Evolutionary conservation across 2,888 invertebrate species (phyloP).

Genomic region (Heteromurus nitidus): DNA sequence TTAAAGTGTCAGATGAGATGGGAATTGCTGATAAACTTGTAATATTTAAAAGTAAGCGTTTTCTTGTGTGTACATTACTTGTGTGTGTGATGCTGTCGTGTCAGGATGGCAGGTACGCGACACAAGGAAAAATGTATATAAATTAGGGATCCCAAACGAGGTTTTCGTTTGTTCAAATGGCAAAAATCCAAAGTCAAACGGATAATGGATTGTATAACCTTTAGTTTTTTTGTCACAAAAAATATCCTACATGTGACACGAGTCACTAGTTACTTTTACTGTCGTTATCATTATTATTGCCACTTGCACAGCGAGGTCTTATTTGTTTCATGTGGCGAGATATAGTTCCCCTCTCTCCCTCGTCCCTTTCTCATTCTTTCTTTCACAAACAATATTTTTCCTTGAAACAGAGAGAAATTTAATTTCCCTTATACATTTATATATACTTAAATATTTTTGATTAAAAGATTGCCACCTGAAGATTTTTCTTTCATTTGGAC

Average conservation of each 20-base stretch:
- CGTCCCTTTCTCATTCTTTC: constrained; percentile 2
- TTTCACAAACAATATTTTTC: constrained; percentile 8
- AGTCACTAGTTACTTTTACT: constrained; percentile 46
- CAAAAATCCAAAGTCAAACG: constrained; percentile 45
- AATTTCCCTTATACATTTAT: constrained; percentile 29
- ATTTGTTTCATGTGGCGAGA: constrained; percentile 26
- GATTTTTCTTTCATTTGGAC: too few species aligned
- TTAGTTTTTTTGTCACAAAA: constrained; percentile 15
- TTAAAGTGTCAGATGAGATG: constrained; percentile 62
- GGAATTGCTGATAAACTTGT: constrained; percentile 51
- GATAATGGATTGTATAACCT: constrained; percentile 20
- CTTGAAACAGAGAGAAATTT: constrained; percentile 59
- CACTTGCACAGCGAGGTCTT: constrained; percentile 23
- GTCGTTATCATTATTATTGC: constrained; percentile 32
- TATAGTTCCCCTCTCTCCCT: background rate
- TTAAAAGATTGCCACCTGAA: constrained; percentile 44
- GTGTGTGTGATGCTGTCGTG: background rate
- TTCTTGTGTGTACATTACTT: background rate
- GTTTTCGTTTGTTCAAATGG: constrained; percentile 32
- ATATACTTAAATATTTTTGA: constrained; percentile 2
- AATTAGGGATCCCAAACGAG: too few species aligned
- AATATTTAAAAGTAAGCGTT: constrained; percentile 36
- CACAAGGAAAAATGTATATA: background rate
- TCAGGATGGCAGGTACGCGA: background rate
- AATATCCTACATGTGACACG: constrained; percentile 43